These are phyloP conservation scores for Pseudochaenichthys georgianus DNA, from an alignment of 2,797 vertebrate species.

Conservation along the genomic window DNA sequence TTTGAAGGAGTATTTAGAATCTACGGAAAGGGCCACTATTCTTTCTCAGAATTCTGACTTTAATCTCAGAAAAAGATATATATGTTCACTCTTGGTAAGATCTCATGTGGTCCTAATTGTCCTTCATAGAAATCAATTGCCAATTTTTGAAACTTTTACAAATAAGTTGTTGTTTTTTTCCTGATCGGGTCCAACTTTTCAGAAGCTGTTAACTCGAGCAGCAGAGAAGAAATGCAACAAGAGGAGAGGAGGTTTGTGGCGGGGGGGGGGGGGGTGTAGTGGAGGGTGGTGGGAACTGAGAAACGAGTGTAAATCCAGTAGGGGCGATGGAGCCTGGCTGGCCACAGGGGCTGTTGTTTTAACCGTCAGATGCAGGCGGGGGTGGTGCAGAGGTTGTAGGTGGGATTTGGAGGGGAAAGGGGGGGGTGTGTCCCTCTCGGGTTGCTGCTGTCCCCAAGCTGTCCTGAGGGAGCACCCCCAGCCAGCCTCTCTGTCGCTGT, in stretches of 20 bases:
- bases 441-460: conserved; percentile 77
- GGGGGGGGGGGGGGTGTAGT: conserved; percentile 8
- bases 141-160: too few relatives aligned
- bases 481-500: conserved; percentile 79
- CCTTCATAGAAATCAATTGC: too few relatives aligned
- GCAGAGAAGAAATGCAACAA: neutral
- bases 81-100: too few relatives aligned
- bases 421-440: conserved; percentile 64
- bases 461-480: conserved; percentile 72
- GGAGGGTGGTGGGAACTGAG: conserved; percentile 42
- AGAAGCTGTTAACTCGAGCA: neutral
- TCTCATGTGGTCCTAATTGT: too few relatives aligned
- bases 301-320: conserved; percentile 72
- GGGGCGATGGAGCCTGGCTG: conserved; percentile 75
- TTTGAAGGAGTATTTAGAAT: too few relatives aligned
- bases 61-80: too few relatives aligned
- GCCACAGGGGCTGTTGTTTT: conserved; percentile 78
- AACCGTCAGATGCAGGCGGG: conserved; percentile 68
- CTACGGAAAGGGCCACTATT: too few relatives aligned
- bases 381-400: conserved; percentile 50
- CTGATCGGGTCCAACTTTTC: neutral
- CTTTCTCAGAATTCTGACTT: too few relatives aligned
- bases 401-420: conserved; percentile 41
- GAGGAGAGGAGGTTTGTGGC: conserved; percentile 17
- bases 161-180: too few relatives aligned